Conservation (phyloP, 1,140 invertebrate genomes). For the Lucilia sericata region DNA sequence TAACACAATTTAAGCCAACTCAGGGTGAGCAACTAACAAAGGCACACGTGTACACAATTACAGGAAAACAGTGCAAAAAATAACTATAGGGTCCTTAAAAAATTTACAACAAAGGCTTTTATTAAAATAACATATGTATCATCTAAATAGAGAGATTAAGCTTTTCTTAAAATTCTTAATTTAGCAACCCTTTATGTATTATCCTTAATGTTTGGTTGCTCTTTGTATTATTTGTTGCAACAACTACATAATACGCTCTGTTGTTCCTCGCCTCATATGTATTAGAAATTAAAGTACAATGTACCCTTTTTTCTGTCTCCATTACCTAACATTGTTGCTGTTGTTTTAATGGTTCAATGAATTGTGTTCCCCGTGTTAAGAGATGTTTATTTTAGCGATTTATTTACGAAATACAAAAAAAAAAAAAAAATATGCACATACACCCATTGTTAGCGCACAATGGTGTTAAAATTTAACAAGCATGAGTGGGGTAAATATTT, state of each 20-base stretch:
- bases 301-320: neutral
- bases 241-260: neutral
- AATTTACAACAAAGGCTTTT: too few species aligned
- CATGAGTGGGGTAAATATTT: neutral
- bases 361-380: neutral
- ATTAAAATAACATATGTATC: too few species aligned
- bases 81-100: neutral
- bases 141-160: too few species aligned
- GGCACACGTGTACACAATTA: neutral
- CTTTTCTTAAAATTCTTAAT: too few species aligned
- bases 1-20: neutral
- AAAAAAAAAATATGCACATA: too few species aligned
- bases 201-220: too few species aligned
- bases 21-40: neutral
- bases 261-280: neutral
- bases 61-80: neutral
- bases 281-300: neutral
- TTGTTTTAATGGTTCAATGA: constrained; percentile 26
- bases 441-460: neutral
- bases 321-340: neutral
- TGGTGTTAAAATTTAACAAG: neutral
- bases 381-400: constrained; percentile 9
- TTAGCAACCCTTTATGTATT: too few species aligned
- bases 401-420: neutral
- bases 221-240: neutral